Evolutionary conservation across 1,140 invertebrate species (phyloP).

Genomic region (Aphelinus certus): DNA sequence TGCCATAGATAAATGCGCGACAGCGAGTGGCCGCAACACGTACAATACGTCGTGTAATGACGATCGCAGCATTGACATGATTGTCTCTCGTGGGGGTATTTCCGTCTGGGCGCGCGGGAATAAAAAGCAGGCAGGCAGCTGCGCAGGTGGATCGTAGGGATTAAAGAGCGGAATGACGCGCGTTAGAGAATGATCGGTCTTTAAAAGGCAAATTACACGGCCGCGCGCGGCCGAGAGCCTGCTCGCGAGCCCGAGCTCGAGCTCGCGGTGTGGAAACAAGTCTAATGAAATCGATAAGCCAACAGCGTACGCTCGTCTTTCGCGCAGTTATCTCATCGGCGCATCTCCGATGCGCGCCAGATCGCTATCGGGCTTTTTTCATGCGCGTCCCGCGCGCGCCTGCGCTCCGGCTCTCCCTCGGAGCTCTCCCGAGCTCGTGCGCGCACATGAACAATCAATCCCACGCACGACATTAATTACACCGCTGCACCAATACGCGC

Average conservation of each 20-base stretch:
- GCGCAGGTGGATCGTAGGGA: no score
- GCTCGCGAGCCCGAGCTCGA: no score
- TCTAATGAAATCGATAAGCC: conserved; percentile 32
- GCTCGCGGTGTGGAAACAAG: conserved; percentile 3
- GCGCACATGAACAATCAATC: conserved; percentile 16
- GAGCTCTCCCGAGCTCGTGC: no score
- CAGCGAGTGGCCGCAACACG: no score
- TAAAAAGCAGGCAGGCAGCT: no score
- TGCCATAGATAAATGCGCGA: neutral
- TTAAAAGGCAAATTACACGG: conserved; percentile 21
- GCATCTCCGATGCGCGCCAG: neutral
- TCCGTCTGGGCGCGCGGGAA: no score
- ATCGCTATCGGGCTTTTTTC: conserved; percentile 20
- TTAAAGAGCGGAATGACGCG: no score
- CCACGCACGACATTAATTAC: conserved; percentile 8
- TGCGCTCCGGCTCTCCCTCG: no score
- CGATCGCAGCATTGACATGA: no score
- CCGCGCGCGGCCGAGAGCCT: no score
- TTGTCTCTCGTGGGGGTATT: no score
- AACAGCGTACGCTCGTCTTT: neutral
- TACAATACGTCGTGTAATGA: no score
- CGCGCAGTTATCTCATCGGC: conserved; percentile 1
- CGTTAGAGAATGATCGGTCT: neutral
- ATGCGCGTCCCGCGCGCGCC: neutral
- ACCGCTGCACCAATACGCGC: neutral